A percentile compares a stretch with the other conserved stretches of the same genome.
Conservation (phyloP, 2,113 vertebrate species). For the Sclerurus mexicanus region DNA sequence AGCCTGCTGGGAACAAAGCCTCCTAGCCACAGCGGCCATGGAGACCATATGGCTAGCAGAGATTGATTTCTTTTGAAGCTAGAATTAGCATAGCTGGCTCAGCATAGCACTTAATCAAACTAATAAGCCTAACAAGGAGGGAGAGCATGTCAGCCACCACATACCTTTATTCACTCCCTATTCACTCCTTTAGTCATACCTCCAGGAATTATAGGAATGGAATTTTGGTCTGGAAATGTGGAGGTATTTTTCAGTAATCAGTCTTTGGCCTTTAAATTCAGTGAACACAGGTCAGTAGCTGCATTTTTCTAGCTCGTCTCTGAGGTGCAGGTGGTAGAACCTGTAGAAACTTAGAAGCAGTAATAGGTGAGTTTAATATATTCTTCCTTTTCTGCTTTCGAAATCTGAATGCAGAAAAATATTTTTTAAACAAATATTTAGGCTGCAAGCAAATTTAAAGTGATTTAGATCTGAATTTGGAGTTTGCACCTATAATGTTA, state of each 20-base stretch:
- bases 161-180: not conserved
- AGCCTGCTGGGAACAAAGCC: not conserved
- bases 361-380: not conserved
- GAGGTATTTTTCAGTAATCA: not conserved
- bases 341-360: not conserved
- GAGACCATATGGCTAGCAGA: not conserved
- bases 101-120: not conserved
- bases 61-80: not conserved
- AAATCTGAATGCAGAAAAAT: not conserved
- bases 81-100: not conserved
- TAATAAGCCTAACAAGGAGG: not conserved
- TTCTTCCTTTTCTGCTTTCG: not conserved
- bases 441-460: not conserved
- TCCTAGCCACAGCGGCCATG: not conserved
- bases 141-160: not conserved
- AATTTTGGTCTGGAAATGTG: not conserved
- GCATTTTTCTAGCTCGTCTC: not conserved
- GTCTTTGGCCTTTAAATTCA: not conserved
- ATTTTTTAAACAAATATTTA: not conserved
- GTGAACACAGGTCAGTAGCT: not conserved
- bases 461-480: not conserved
- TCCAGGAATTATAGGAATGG: not conserved
- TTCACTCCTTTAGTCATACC: not conserved
- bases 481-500: not conserved
- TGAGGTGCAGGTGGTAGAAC: not conserved